A percentile compares a stretch with the other conserved stretches of the same genome.
These are phyloP conservation scores for Pinctada fucata DNA, from an alignment of 2,888 invertebrate genomes.

Conservation along the genomic window DNA sequence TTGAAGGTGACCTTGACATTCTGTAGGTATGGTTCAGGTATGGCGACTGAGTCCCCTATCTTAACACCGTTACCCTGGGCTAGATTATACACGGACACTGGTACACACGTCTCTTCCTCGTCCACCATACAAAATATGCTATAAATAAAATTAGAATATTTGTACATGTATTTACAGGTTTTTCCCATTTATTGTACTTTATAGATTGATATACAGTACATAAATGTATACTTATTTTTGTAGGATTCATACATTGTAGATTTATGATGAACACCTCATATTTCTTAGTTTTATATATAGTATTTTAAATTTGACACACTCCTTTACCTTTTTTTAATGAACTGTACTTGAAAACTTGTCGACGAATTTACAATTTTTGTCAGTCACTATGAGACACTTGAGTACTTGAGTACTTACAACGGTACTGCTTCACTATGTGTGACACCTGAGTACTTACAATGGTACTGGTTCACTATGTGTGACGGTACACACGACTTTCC, in stretches of 20 bases:
- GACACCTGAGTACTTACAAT: slow-evolving; percentile 78
- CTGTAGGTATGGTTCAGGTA: slow-evolving; percentile 86
- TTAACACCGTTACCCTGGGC: slow-evolving; percentile 89
- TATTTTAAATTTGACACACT: too few species aligned
- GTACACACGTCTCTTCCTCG: slow-evolving; percentile 83
- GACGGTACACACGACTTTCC: slow-evolving; percentile 89
- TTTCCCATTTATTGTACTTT: too few species aligned
- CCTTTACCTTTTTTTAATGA: too few species aligned
- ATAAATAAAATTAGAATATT: slow-evolving; percentile 63
- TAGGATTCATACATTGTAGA: too few species aligned
- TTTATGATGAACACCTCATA: too few species aligned
- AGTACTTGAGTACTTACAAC: slow-evolving; percentile 64
- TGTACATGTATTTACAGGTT: too few species aligned
- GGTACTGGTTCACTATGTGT: slow-evolving; percentile 85
- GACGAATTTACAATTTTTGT: too few species aligned
- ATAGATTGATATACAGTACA: too few species aligned
- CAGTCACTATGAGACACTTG: too few species aligned
- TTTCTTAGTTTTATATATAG: too few species aligned
- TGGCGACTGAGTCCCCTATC: slow-evolving; percentile 89
- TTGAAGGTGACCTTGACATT: slow-evolving; percentile 81
- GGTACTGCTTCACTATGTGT: slow-evolving; percentile 85
- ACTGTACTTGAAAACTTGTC: too few species aligned
- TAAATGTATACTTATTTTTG: too few species aligned
- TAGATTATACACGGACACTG: slow-evolving; percentile 90
- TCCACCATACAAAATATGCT: slow-evolving; percentile 91